Conservation (phyloP, 2,888 invertebrate genomes). For the Agonopterix arenella region DNA sequence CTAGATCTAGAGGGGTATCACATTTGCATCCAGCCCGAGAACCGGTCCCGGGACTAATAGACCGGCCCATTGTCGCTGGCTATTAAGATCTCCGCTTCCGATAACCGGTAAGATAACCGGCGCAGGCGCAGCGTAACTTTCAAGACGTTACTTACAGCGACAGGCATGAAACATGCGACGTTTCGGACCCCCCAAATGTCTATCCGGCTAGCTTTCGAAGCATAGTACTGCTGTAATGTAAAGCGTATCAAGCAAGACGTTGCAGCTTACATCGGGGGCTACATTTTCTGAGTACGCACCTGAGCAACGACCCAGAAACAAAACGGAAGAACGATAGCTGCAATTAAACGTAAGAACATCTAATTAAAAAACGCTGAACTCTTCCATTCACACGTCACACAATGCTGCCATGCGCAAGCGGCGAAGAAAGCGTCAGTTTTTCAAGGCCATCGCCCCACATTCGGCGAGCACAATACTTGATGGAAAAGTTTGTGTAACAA, state of each 20-base stretch:
- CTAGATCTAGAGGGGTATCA: constrained; percentile 5
- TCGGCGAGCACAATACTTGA: constrained; percentile 18
- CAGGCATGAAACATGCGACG: too few species aligned
- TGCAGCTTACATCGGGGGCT: too few species aligned
- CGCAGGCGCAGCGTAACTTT: constrained; percentile 13
- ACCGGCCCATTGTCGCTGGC: constrained; percentile 34
- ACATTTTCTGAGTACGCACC: too few species aligned
- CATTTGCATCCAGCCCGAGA: constrained; percentile 23
- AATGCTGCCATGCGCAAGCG: constrained; percentile 16
- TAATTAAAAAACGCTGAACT: constrained; percentile 19
- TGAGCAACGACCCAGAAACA: constrained; percentile 15
- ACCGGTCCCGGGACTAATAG: constrained; percentile 31
- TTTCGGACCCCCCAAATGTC: too few species aligned
- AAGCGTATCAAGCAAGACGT: too few species aligned
- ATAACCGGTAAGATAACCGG: constrained; percentile 11
- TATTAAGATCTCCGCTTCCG: constrained; percentile 34
- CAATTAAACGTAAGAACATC: constrained; percentile 16
- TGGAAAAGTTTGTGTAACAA: constrained; percentile 9
- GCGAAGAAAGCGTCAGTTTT: constrained; percentile 28
- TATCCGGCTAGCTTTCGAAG: too few species aligned
- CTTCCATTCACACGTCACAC: constrained; percentile 15
- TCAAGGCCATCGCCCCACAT: constrained; percentile 32
- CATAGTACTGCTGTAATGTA: too few species aligned
- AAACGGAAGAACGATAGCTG: constrained; percentile 7
- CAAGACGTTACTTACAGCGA: constrained; percentile 15